Percentiles rank a stretch among this genome's conserved stretches.
These are phyloP conservation scores for Sinelater perroti DNA, from an alignment of 2,888 invertebrate species.

Conservation along the genomic window DNA sequence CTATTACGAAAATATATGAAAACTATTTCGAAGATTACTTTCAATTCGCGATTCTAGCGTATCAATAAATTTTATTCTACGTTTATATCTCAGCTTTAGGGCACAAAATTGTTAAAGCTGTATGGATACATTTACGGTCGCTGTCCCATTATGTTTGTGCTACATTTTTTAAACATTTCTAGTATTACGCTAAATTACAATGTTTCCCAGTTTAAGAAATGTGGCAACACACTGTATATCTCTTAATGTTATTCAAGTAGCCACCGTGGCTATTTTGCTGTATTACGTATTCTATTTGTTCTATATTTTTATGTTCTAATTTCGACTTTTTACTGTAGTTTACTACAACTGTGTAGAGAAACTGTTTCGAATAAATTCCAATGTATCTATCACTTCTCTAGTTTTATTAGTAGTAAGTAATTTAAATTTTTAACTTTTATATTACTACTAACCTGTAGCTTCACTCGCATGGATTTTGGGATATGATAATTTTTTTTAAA, in stretches of 20 bases:
- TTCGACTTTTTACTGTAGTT: slow-evolving; percentile 1
- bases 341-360: slow-evolving; percentile 17
- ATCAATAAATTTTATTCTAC: not conserved
- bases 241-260: not conserved
- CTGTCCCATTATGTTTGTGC: not conserved
- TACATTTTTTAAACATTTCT: slow-evolving; percentile 2
- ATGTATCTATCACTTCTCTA: slow-evolving; percentile 5
- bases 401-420: too few species aligned
- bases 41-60: too few species aligned
- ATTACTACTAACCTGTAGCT: too few species aligned
- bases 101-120: not conserved
- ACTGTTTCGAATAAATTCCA: slow-evolving; percentile 28
- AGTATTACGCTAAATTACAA: not conserved
- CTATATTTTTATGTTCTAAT: not conserved
- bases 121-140: not conserved
- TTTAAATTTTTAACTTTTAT: too few species aligned
- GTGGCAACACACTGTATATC: not conserved
- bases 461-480: too few species aligned
- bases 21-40: too few species aligned
- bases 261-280: not conserved
- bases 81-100: not conserved
- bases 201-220: not conserved
- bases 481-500: too few species aligned
- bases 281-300: slow-evolving; percentile 10
- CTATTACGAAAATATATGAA: slow-evolving; percentile 1